Conservation (phyloP, 2,113 vertebrate genomes). For the Chloebia gouldiae region DNA sequence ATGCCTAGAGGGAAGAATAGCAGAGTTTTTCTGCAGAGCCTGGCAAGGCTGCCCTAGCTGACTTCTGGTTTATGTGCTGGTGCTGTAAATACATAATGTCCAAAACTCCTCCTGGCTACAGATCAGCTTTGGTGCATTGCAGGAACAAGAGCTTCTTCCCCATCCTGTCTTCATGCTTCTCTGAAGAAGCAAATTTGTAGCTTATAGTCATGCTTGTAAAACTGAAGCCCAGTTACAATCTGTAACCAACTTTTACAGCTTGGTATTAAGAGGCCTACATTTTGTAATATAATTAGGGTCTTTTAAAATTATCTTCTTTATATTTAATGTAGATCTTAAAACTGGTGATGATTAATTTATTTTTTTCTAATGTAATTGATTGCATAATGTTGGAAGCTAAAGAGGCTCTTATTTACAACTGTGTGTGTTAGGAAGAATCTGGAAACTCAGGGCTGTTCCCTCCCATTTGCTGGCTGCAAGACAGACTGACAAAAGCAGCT, state of each 20-base stretch:
- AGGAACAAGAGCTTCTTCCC: neutral
- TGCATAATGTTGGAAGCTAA: neutral
- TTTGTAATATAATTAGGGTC: neutral
- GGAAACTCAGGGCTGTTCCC: neutral
- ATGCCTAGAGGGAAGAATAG: neutral
- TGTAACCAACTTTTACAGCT: neutral
- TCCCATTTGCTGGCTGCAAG: neutral
- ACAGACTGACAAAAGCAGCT: neutral
- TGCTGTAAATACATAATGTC: neutral
- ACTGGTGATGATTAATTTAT: neutral
- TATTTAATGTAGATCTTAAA: neutral
- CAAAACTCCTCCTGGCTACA: neutral
- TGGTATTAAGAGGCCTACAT: neutral
- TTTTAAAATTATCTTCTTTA: neutral
- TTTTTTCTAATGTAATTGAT: neutral
- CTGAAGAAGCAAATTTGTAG: neutral
- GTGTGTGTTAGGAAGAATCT: neutral
- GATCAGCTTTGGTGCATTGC: neutral
- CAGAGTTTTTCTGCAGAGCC: neutral
- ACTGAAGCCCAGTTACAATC: neutral
- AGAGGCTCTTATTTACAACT: neutral
- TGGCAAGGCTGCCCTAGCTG: neutral
- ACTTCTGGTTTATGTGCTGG: neutral
- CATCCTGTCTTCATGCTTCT: neutral
- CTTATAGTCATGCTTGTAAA: neutral